Conservation (phyloP, 1,140 invertebrate species). For the Diabrotica undecimpunctata region DNA sequence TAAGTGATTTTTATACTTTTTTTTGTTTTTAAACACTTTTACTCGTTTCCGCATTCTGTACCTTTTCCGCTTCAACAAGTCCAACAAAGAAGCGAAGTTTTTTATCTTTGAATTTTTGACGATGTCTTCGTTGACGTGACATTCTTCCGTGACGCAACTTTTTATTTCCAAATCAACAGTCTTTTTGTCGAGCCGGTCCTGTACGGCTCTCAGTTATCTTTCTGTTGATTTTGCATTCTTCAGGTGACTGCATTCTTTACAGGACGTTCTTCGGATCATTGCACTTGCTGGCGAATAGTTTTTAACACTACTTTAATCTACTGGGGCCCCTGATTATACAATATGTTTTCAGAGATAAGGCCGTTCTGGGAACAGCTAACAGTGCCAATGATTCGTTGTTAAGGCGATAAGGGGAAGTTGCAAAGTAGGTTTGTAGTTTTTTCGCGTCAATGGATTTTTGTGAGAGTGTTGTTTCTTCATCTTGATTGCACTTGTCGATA, state of each 20-base stretch:
- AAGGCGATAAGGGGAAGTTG: neutral
- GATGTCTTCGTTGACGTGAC: no score
- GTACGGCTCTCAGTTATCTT: slow-evolving; percentile 31
- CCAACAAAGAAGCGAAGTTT: no score
- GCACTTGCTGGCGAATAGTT: slow-evolving; percentile 34
- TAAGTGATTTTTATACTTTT: no score
- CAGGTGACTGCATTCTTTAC: slow-evolving; percentile 37
- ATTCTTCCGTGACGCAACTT: no score
- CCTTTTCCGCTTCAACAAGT: no score
- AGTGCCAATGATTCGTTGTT: slow-evolving; percentile 2
- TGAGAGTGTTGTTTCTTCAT: no score
- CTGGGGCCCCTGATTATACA: slow-evolving; percentile 26
- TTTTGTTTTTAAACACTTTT: no score
- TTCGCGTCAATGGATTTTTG: neutral
- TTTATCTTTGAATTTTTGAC: no score
- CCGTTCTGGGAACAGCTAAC: slow-evolving; percentile 1
- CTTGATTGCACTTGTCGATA: no score
- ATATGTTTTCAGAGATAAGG: slow-evolving; percentile 10
- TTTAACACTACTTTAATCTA: slow-evolving; percentile 32
- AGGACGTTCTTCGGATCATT: slow-evolving; percentile 37
- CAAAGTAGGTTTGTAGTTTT: neutral
- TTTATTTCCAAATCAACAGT: no score
- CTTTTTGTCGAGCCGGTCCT: neutral
- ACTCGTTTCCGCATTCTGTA: no score
- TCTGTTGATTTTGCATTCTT: slow-evolving; percentile 40